phyloP scores from a whole-genome alignment of 2,797 vertebrate genomes.

The Sphenodon punctatus region DNA sequence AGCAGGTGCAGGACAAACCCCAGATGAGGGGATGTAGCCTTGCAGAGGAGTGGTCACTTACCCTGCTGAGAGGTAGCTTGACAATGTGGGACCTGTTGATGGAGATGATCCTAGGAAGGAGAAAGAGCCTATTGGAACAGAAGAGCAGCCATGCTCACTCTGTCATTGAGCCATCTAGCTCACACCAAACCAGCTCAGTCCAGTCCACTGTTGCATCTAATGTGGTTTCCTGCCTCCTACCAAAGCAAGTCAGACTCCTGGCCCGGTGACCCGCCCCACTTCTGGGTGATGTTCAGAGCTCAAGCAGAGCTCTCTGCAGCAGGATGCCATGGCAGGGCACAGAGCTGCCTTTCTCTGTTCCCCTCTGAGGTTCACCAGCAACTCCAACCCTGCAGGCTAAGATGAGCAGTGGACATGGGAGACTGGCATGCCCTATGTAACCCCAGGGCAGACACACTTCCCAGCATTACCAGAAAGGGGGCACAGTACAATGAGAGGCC shows the following conservation, averaged over 20 bases:
- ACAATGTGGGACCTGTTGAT: slow-evolving; percentile 99
- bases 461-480: no score
- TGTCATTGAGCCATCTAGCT: no score
- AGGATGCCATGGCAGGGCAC: background rate
- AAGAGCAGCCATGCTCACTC: background rate
- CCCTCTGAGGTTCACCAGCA: background rate
- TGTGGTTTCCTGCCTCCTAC: no score
- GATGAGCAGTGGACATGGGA: no score
- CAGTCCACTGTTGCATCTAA: background rate
- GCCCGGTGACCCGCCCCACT: background rate
- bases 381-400: background rate
- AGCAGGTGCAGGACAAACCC: no score
- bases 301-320: background rate
- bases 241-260: no score
- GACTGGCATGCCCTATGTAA: no score
- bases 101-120: slow-evolving; percentile 91
- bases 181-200: background rate
- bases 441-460: no score
- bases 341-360: background rate
- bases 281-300: background rate
- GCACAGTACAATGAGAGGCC: background rate
- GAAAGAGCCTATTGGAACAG: background rate
- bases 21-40: no score
- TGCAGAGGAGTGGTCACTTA: slow-evolving; percentile 73
- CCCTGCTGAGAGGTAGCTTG: slow-evolving; percentile 98